These are phyloP conservation scores for Dasyornis broadbenti DNA, from an alignment of 2,113 vertebrate genomes.

Conservation along the genomic window DNA sequence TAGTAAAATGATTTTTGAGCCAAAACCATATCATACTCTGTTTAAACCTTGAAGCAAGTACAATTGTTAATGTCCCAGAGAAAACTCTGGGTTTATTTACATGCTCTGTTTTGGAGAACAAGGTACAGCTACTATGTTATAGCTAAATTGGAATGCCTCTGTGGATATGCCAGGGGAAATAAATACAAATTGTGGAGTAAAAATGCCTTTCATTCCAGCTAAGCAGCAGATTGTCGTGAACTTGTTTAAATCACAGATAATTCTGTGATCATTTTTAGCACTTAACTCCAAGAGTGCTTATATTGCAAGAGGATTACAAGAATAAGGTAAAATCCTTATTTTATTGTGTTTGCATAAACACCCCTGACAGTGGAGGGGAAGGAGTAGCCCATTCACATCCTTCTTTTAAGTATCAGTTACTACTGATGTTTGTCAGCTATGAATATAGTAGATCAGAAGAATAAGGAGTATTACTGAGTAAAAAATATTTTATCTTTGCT, in stretches of 20 bases:
- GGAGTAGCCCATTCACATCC: background rate
- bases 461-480: background rate
- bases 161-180: background rate
- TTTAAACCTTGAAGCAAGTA: background rate
- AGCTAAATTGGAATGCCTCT: background rate
- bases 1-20: background rate
- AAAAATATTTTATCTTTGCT: background rate
- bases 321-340: background rate
- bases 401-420: background rate
- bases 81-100: background rate
- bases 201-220: background rate
- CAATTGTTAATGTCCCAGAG: background rate
- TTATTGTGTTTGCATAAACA: background rate
- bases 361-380: background rate
- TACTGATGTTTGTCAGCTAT: background rate
- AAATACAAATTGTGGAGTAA: background rate
- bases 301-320: background rate
- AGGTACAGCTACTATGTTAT: background rate
- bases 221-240: background rate
- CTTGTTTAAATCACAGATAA: background rate
- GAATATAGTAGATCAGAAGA: background rate
- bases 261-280: background rate
- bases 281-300: background rate
- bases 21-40: background rate
- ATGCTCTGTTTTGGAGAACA: background rate